A percentile compares a stretch with the other conserved stretches of the same genome.
These are phyloP conservation scores for Apostichopus californicus DNA, from an alignment of 35 echinoderm and acorn worm species.

Conservation along the genomic window DNA sequence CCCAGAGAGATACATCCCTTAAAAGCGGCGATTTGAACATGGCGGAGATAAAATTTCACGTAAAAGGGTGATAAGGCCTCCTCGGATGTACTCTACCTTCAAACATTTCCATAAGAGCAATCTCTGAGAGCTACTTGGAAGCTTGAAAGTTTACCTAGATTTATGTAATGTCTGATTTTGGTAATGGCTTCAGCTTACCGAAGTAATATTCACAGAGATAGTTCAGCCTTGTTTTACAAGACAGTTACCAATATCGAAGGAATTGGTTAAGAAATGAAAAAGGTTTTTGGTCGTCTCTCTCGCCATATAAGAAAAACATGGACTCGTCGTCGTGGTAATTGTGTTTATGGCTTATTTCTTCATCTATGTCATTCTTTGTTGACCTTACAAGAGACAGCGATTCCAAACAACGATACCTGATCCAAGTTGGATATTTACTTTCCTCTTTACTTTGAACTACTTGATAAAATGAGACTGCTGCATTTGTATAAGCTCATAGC, in stretches of 20 bases:
- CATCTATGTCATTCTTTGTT: constrained; percentile 3
- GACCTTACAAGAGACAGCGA: neutral
- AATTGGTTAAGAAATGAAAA: constrained; percentile 3
- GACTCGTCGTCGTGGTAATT: neutral
- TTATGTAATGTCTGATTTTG: neutral
- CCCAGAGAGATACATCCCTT: constrained; percentile 7
- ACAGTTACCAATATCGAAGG: constrained; percentile 1
- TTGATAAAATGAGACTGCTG: too few species aligned
- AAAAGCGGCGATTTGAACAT: constrained; percentile 11
- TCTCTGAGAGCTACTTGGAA: neutral
- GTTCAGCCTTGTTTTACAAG: constrained; percentile 12
- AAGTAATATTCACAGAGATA: constrained; percentile 8
- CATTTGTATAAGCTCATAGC: too few species aligned
- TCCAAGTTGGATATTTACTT: neutral
- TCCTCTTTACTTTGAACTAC: too few species aligned
- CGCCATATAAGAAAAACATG: neutral
- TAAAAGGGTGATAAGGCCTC: constrained; percentile 16
- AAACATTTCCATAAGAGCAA: neutral
- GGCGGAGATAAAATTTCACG: constrained; percentile 11
- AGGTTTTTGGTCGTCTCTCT: neutral
- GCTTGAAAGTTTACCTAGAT: neutral
- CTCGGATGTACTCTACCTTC: constrained; percentile 1
- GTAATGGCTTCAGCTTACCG: neutral
- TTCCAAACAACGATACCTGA: constrained; percentile 2
- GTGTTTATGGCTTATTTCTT: constrained; percentile 17